phyloP scores from a whole-genome alignment of 2,113 vertebrate genomes.

The Micronycteris hirsuta region DNA sequence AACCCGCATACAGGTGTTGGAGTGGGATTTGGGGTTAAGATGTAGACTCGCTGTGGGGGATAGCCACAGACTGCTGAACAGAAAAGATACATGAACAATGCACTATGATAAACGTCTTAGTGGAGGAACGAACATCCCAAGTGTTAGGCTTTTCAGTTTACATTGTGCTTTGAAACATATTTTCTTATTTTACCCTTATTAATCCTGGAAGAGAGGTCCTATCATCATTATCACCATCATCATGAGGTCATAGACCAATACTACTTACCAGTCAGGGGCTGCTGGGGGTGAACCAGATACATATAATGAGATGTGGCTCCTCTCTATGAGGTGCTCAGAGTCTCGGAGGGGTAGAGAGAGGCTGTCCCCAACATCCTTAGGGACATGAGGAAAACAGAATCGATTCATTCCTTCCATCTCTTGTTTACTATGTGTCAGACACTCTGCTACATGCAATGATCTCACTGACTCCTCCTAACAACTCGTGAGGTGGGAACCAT shows the following conservation, averaged over 20 bases:
- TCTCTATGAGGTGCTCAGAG: not conserved
- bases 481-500: not conserved
- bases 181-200: conserved; percentile 38
- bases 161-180: not conserved
- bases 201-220: not conserved
- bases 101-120: not conserved
- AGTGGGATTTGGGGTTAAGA: conserved; percentile 13
- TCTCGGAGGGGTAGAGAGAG: not conserved
- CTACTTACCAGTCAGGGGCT: not conserved
- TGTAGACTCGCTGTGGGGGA: conserved; percentile 10
- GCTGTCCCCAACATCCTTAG: not conserved
- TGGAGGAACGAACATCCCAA: not conserved
- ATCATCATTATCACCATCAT: not conserved
- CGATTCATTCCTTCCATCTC: conserved; percentile 2
- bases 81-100: not conserved
- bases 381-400: not conserved
- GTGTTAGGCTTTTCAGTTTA: conserved; percentile 22
- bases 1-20: not conserved
- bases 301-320: not conserved
- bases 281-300: not conserved
- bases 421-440: not conserved
- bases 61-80: not conserved
- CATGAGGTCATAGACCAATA: conserved; percentile 16
- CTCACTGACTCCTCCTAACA: not conserved
- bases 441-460: not conserved